A percentile compares a stretch with the other conserved stretches of the same genome.
phyloP scores from a whole-genome alignment of 2,113 vertebrate species.

The Odontophorus gujanensis region DNA sequence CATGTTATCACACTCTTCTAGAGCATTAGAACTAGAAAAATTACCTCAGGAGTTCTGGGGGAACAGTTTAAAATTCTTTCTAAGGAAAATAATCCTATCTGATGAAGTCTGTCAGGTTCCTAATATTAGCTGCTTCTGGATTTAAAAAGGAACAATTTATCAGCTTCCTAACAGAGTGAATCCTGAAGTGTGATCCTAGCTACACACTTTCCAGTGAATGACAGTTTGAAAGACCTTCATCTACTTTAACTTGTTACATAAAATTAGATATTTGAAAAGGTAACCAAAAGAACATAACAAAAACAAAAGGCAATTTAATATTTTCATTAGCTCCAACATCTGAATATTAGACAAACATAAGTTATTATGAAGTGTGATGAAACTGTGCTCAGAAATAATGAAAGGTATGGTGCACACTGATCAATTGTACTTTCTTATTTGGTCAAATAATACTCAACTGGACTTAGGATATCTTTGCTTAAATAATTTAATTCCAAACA shows the following conservation, averaged over 20 bases:
- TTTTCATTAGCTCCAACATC: not conserved
- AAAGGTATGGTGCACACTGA: not conserved
- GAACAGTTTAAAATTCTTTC: not conserved
- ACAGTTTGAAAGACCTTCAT: not conserved
- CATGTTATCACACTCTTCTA: not conserved
- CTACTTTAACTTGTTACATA: not conserved
- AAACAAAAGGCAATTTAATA: not conserved
- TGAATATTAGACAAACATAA: not conserved
- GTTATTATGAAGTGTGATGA: not conserved
- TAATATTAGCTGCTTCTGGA: not conserved
- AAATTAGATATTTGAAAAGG: not conserved
- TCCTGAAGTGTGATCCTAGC: not conserved
- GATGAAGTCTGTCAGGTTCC: not conserved
- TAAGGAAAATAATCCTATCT: not conserved
- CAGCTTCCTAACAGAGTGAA: not conserved
- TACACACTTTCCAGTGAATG: not conserved
- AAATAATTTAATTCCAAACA: not conserved
- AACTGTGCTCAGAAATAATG: not conserved
- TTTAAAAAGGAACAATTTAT: constrained; percentile 21
- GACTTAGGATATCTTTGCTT: not conserved
- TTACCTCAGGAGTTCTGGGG: not conserved
- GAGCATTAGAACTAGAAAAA: not conserved
- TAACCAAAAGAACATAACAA: not conserved
- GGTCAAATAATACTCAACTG: not conserved
- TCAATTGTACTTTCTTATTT: not conserved